Evolutionary conservation across 2,888 invertebrate genomes (phyloP), one percentile per base, ranked within the genome.

Genomic region (Sphaerophoria rueppellii): DNA sequence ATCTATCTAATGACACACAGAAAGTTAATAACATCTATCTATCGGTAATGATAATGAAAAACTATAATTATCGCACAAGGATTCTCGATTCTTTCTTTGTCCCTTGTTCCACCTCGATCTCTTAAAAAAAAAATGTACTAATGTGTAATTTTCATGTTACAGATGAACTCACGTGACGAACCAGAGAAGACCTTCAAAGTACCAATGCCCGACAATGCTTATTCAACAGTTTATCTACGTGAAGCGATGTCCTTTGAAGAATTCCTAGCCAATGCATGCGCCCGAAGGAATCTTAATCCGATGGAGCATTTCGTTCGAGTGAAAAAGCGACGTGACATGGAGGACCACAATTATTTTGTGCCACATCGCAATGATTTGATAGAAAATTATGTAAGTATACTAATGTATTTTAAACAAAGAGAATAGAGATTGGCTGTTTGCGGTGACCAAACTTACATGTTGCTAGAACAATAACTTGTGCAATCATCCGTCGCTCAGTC

Each of bases 191-290:
- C 96, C 70, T 96, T 97, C 87, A 97, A 97, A 92, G 97, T 98
- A 89, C 96, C 96, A 69, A 94, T 98, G 88, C 98, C 98, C 78
- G 98, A 98, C 92, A 96, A 94, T 87, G 94, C 94, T 83, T 94
- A 94, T 87, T 97, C 97, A 69, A 96, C 96, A 75, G 97, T 98
- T 87, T 96, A 95, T 90, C 94, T 98, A 88, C 95, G 97, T 89
- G 98, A 98, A 87, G 96, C 96, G 86, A 98, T 98, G 96, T 96
- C 98, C 46, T 98, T 98, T 61, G 98, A 98, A 91, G 98, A 99
- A 92, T 97, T 99, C 92, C 93, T 99, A 87, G 97, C 97, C 57
- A 96, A 95, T 88, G 98, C 98, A 65, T 98, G 98, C 93, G 96
- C 95, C 87, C 95, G 98, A 88, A 97, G 98, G 91, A 97, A 96